Evolutionary conservation across 2,113 vertebrate genomes (phyloP), one percentile per base, ranked within the genome.

Genomic region (Silurus glanis): DNA sequence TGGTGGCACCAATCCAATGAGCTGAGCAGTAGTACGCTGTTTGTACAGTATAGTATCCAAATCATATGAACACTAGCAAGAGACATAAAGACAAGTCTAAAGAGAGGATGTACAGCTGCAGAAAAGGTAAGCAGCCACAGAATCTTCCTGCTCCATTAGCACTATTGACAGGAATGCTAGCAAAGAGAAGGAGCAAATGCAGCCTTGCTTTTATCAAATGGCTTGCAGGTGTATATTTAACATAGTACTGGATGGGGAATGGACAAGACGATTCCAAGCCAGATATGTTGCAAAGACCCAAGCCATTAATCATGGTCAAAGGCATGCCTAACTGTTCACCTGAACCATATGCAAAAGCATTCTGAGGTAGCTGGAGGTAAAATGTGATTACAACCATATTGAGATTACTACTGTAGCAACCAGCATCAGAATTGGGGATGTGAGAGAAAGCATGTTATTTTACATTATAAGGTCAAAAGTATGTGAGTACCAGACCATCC

Each of bases 291-390:
- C 83, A 84, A 80, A 83, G 80, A 56, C 62, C 69, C 19, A 83
- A 83, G 84, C 72, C 88, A 83, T 91, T 81, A 83, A 88, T 91
- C 90, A 89, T 23, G 53, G 83, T 80, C 78, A 84, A 64, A 78
- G 66, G 28, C 80, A 69, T 56, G 75, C 37, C 61, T 79, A 83
- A 86, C 53, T 59, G 21, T 82, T 87, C 80, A 85, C 84, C 86
- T 83, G 80, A n/a, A 58, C 45, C 72, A 86, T 45, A 58, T 13
- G 62, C 47, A 61, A 64, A 61, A 75, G 19, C 28, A 83, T 58
- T 53, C 37, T 84, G 17, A 71, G 67, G 37, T 59, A 71, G 58
- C 62, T 51, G 59, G 59, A 25, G 51, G 53, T 72, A 17, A 86
- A 80, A 19, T 72, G 75, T 85, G 83, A 87, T 89, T 51, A 74